Conservation (phyloP, 2,888 invertebrate species). For the Nomada ruficornis region DNA sequence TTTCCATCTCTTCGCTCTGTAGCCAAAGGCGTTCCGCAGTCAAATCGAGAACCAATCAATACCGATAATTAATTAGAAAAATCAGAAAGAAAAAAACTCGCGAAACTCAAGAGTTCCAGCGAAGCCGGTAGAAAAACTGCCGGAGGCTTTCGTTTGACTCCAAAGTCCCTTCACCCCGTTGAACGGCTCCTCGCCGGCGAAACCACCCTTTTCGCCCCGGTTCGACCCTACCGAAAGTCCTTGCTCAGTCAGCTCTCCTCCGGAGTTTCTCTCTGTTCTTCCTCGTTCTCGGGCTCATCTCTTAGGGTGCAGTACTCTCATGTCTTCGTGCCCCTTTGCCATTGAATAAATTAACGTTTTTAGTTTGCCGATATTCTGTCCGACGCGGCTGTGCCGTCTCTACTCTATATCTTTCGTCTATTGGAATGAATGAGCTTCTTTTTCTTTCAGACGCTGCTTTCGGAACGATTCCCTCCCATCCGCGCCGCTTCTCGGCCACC, state of each 20-base stretch:
- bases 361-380: slow-evolving; percentile 79
- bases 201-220: slow-evolving; percentile 45
- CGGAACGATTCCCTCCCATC: slow-evolving; percentile 29
- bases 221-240: slow-evolving; percentile 54
- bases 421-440: slow-evolving; percentile 73
- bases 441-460: slow-evolving; percentile 62
- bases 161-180: slow-evolving; percentile 59
- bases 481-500: slow-evolving; percentile 41
- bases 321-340: slow-evolving; percentile 74
- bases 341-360: slow-evolving; percentile 82
- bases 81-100: slow-evolving; percentile 77
- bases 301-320: slow-evolving; percentile 65
- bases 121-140: slow-evolving; percentile 74
- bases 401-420: slow-evolving; percentile 70
- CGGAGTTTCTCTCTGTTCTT: slow-evolving; percentile 55
- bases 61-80: slow-evolving; percentile 81
- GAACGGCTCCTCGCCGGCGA: slow-evolving; percentile 15
- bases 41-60: slow-evolving; percentile 79
- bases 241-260: slow-evolving; percentile 60
- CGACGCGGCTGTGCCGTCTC: slow-evolving; percentile 37
- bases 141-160: slow-evolving; percentile 73
- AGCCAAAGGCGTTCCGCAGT: slow-evolving; percentile 71
- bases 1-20: slow-evolving; percentile 66
- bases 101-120: slow-evolving; percentile 75
- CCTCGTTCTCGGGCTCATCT: slow-evolving; percentile 64